Evolutionary conservation across 2,888 invertebrate genomes (phyloP), one percentile per base, ranked within the genome.

Genomic region (Nineta flava): DNA sequence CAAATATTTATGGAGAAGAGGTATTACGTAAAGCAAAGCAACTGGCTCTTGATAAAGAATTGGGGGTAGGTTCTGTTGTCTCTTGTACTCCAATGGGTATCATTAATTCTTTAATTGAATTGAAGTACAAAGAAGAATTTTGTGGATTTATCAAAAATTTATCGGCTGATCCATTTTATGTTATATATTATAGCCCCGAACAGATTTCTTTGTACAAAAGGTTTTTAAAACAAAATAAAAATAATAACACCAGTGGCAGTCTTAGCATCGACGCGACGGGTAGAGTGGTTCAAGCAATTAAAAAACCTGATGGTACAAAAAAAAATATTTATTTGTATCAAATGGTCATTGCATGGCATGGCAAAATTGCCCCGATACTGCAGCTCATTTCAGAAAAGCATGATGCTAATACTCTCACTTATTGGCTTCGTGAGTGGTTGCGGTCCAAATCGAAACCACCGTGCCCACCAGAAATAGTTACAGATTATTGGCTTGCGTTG

Each of bases 21-120:
- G 42, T 43, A 9, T 46, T 48, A 19, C 48, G 48, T 10, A 48
- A 48, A 46, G 48, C 42, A 9, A 48, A 48, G 46, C 48, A 48
- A 35, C n/a, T 16, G n/a, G 41, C 48, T 13, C 7, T 48, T n/a
- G 48, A 48, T 13, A n/a, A 10, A 13, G 7, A 41, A 13, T 41
- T 41, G n/a, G 41, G 7, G n/a, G 6, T 41, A 41, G 41, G n/a
- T 7, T 9, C 6, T 10, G 13, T 41, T 6, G 7, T n/a, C 41
- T n/a, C n/a, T n/a, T n/a, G n/a, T n/a, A n/a, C n/a, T n/a, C n/a
- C n/a, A n/a, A n/a, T n/a, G n/a, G 15, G n/a, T 41, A 6, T n/a
- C 6, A 13, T 41, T 13, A n/a, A 9, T 10, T 41, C 41, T 41
- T 6, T 41, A 10, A 6, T 13, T 10, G 7, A 41, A 41, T 41